Evolutionary conservation across 2,113 vertebrate genomes (phyloP), one percentile per base, ranked within the genome.

Genomic region (Paramormyrops kingsleyae): DNA sequence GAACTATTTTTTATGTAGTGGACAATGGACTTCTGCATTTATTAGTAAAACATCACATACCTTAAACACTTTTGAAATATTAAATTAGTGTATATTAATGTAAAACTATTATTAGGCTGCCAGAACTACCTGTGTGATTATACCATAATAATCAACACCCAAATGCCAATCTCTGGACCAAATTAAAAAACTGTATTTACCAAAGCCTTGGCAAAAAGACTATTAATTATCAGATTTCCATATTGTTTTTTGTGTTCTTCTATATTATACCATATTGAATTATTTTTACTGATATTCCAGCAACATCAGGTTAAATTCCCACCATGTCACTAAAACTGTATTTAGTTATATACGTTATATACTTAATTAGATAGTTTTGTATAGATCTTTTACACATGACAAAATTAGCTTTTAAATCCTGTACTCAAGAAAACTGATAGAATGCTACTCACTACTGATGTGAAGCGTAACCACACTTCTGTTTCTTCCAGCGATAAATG

Each of bases 401-500:
- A 35, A 46, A 21, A 88, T 24, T 89, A 19, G 13, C 46, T 53
- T 52, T 35, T 31, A 88, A 88, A 87, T 83, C 5, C 24, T 88
- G 5, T 47, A 66, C 53, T 89, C 7, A 35, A 44, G 27, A 27
- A 90, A 12, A 10, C 15, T 89, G 46, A 47, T 85, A 50, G 77
- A 88, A 27, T 88, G 44, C 27, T 17, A 93, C 97, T 91, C 94
- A 99, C 99, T 94, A 92, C 96, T 97, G 91, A 99, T 97, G 31
- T 96, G 95, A 9, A 99, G 97, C 50, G 95, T 96, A 90, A 98
- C 91, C 77, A 96, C 94, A 91, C 97, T 98, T 47, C 95, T 95
- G 93, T 99, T 99, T 89, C 95, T 98, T 91, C 99, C 99, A 6
- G 98, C 99, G 80, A 97, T 93, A 92, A 99, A 98, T 66, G 97